Base-by-base conservation (phyloP, 1,140 invertebrate species). In the Amyelois transitella region DNA sequence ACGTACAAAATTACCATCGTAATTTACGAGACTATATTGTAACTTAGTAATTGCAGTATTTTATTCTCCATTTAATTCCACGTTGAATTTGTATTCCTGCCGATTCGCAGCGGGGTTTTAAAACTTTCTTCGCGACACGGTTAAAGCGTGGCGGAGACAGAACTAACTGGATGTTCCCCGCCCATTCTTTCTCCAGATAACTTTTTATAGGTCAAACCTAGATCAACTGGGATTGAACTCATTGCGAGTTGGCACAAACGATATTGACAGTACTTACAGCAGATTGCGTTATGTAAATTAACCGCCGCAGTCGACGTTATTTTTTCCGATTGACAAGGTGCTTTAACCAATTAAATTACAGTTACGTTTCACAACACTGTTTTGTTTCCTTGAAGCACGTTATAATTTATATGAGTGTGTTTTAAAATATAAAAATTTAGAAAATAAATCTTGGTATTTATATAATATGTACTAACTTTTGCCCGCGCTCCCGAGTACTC, bases 191-290 rank as follows among this genome's bases (percentile, higher is more conserved):
- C 64, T 69, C 72, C 57, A 61, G 65, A 61, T 60, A 81, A 81
- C 68, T 82, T 85, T 84, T 82, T 81, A 73, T 83, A 65, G 81
- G 80, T 86, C 80, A 86, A 83, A 70, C 77, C 72, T 70, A 77
- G 78, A 81, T 86, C 72, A 83, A 71, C 58, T 59, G 50, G 75
- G 67, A 81, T 80, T 78, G 69, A 72, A 67, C 67, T 70, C 66
- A 62, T 61, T 63, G 65, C 58, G 61, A 55, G 62, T 64, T 63
- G 58, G 53, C 66, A 64, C 55, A 49, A 49, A 66, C 62, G 61
- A 60, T 56, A 66, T 64, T 64, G 60, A 62, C 47, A 62, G 55
- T 65, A 50, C 56, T 63, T 56, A 28, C 25, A 68, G 44, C 28
- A 60, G 43, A 69, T 61, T 62, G 58, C 50, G 55, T 62, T 51